Evolutionary conservation across 2,888 invertebrate genomes (phyloP), one percentile per base, ranked within the genome.

Genomic region (Hipparchia semele): DNA sequence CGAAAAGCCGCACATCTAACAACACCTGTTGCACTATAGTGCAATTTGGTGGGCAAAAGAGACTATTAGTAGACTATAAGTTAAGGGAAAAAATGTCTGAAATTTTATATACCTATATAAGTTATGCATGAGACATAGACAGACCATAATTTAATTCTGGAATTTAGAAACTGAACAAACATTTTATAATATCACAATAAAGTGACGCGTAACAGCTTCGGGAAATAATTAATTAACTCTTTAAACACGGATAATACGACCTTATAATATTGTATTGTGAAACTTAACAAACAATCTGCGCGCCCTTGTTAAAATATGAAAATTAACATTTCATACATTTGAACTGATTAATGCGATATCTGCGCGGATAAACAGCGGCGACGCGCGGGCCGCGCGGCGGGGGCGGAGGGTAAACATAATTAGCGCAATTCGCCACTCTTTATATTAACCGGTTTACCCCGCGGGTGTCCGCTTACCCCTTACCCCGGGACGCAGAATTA

Each of bases 341-440:
- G 71, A 71, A 73, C 73, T 76, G 72, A 76, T 76, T 76, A 76
- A 75, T 73, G 71, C 75, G 71, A 73, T 76, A 76, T 76, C 75
- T 67, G 74, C 75, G 62, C 54, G 68, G 62, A 75, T 62, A 76
- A 76, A 76, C 76, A 76, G 70, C 66, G 59, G 66, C 56, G 72
- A 70, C 64, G 51, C 58, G 68, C 3, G 61, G 33, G 62, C 53
- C 13, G 51, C 23, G 23, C 7, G 13, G 13, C 56, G 13, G n/a
- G 23, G 56, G 56, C n/a, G 7, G 56, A 75, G 72, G 64, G 77
- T 75, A 78, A 81, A 81, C 80, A 80, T 80, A 80, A 82, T 80
- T 81, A 81, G 79, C 80, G 75, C 77, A 78, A 79, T 80, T 80
- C 80, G 76, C 80, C 77, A 77, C 77, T 79, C 78, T 79, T 78